Percentiles rank a stretch among this genome's conserved stretches.
Conservation (phyloP, 2,797 vertebrate species). For the Rhinophrynus dorsalis region DNA sequence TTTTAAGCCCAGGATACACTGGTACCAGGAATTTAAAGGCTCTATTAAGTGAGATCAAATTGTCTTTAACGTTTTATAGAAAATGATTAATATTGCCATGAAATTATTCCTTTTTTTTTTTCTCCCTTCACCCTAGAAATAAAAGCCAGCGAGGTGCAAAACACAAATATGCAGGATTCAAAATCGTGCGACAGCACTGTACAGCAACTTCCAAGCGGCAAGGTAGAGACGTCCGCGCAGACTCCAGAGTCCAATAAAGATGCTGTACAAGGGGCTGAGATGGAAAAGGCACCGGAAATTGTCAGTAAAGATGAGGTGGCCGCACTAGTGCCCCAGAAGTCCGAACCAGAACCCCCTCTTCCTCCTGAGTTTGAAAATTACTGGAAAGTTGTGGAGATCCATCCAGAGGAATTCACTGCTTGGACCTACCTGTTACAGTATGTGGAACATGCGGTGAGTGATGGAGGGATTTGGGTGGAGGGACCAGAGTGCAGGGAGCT, state of each 20-base stretch:
- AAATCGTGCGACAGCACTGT: constrained; percentile 52
- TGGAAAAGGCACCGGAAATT: constrained; percentile 70
- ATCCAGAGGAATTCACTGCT: constrained; percentile 93
- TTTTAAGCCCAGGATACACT: too few species aligned
- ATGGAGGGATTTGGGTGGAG: neutral
- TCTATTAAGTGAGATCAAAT: too few species aligned
- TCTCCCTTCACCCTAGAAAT: neutral
- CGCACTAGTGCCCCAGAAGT: constrained; percentile 57
- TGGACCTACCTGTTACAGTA: constrained; percentile 97
- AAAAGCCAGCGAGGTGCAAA: neutral
- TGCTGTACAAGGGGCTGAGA: constrained; percentile 73
- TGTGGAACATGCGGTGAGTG: constrained; percentile 93
- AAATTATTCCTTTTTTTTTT: neutral
- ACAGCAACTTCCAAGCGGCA: constrained; percentile 42
- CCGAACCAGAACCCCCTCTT: constrained; percentile 61
- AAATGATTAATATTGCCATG: too few species aligned
- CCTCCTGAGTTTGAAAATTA: constrained; percentile 92
- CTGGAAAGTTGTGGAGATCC: constrained; percentile 86
- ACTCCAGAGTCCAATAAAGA: constrained; percentile 65
- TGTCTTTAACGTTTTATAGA: too few species aligned
- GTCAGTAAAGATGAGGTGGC: constrained; percentile 75
- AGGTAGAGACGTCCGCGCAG: constrained; percentile 56
- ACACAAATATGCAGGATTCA: constrained; percentile 62
- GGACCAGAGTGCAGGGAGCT: too few species aligned
- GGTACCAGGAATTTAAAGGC: too few species aligned